Evolutionary conservation across 1,140 invertebrate genomes (phyloP).

Genomic region (Apis florea): DNA sequence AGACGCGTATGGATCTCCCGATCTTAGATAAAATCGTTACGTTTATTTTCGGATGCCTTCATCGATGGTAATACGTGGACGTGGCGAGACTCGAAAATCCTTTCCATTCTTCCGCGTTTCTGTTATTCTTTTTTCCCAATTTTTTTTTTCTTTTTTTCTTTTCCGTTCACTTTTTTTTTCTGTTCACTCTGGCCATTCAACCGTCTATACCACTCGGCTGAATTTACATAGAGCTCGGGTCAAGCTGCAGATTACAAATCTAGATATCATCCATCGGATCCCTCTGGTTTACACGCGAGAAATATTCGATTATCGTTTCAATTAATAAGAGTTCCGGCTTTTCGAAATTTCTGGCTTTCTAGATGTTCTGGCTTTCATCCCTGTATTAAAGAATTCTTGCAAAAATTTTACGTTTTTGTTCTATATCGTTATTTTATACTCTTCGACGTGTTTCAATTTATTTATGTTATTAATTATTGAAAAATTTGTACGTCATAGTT

Average conservation of each 20-base stretch:
- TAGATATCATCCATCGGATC: slow-evolving; percentile 30
- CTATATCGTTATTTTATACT: too few relatives aligned
- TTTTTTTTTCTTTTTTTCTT: neutral
- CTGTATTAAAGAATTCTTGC: too few relatives aligned
- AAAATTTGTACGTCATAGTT: too few relatives aligned
- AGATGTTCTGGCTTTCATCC: too few relatives aligned
- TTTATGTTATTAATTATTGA: too few relatives aligned
- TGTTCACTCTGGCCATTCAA: slow-evolving; percentile 9
- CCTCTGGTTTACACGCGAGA: slow-evolving; percentile 2
- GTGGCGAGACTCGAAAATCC: slow-evolving; percentile 61
- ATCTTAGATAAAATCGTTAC: slow-evolving; percentile 61
- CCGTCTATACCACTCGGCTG: neutral
- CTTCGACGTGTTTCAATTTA: too few relatives aligned
- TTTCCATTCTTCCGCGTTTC: slow-evolving; percentile 38
- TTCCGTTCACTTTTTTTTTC: too few relatives aligned
- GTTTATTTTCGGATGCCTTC: slow-evolving; percentile 60
- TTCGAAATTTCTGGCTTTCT: neutral
- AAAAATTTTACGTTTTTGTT: too few relatives aligned
- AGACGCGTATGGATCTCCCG: slow-evolving; percentile 55
- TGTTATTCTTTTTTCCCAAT: neutral
- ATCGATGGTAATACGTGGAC: slow-evolving; percentile 64
- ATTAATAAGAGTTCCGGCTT: neutral
- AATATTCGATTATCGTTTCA: slow-evolving; percentile 15
- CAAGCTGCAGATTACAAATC: slow-evolving; percentile 60
- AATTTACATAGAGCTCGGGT: slow-evolving; percentile 60